Conservation (phyloP, 2,113 vertebrate species). For the Clinocottus analis region DNA sequence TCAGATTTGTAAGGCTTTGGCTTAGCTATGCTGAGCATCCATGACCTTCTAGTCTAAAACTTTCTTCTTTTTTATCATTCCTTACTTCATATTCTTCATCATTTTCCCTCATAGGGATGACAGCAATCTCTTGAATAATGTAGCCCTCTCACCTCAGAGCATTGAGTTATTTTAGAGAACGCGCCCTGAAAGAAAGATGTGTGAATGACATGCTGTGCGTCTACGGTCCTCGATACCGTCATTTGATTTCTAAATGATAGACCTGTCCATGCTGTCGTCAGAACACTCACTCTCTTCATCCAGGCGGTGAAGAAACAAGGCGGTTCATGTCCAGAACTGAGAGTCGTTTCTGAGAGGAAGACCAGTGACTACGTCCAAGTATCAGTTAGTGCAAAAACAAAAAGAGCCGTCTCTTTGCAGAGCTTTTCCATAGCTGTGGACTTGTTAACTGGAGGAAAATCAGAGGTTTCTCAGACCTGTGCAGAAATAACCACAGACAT, state of each 20-base stretch:
- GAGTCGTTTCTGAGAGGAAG: neutral
- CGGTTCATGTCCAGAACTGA: neutral
- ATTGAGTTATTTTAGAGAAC: slow-evolving; percentile 21
- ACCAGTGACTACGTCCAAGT: neutral
- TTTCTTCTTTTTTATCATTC: neutral
- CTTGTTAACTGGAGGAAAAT: neutral
- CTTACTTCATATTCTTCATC: neutral
- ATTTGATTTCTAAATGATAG: slow-evolving; percentile 12
- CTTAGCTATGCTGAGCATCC: neutral
- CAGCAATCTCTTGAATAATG: slow-evolving; percentile 4
- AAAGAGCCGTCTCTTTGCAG: neutral
- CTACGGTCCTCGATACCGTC: neutral
- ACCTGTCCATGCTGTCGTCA: slow-evolving; percentile 6
- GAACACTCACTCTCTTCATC: slow-evolving; percentile 10
- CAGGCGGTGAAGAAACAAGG: slow-evolving; percentile 11
- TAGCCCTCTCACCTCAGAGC: slow-evolving; percentile 13
- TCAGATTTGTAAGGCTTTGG: neutral
- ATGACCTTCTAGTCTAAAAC: neutral
- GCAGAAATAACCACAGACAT: neutral
- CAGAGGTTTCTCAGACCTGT: neutral
- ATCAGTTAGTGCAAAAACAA: neutral
- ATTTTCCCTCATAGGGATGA: neutral
- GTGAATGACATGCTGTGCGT: slow-evolving; percentile 16
- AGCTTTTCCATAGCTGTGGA: neutral
- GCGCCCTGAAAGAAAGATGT: slow-evolving; percentile 10